These are phyloP conservation scores for Microplitis manilae DNA, from an alignment of 2,888 invertebrate genomes.

Conservation along the genomic window DNA sequence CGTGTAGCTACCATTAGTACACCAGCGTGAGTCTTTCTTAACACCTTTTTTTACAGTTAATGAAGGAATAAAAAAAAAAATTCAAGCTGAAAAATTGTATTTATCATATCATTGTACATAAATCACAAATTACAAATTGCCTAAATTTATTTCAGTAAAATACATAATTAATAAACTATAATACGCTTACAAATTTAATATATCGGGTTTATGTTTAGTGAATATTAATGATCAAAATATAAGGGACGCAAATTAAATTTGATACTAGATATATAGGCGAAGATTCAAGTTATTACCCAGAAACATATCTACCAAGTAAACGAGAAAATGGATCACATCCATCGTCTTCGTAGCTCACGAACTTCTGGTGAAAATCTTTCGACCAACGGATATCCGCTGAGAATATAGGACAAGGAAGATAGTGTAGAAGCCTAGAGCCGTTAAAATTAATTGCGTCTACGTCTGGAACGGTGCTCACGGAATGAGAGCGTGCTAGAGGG, in stretches of 20 bases:
- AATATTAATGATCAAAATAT: background rate
- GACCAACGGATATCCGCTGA: conserved; percentile 30
- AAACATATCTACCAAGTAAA: conserved; percentile 2
- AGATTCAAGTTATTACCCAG: background rate
- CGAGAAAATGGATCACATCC: conserved; percentile 7
- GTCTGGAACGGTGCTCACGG: conserved; percentile 44
- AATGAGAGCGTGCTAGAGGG: conserved; percentile 38
- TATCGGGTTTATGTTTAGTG: background rate
- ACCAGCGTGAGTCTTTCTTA: too few relatives aligned
- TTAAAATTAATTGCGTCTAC: conserved; percentile 53
- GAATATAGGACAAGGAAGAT: conserved; percentile 14
- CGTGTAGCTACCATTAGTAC: too few relatives aligned
- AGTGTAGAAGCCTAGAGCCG: conserved; percentile 39
- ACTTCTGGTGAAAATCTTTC: conserved; percentile 30
- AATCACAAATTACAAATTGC: too few relatives aligned
- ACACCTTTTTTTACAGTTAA: too few relatives aligned
- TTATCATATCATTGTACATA: too few relatives aligned
- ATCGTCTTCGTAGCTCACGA: conserved; percentile 12
- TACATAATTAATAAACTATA: too few relatives aligned
- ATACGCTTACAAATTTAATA: conserved; percentile 2
- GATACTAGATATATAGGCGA: background rate
- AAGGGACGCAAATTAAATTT: background rate
- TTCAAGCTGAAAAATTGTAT: too few relatives aligned
- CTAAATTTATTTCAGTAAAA: too few relatives aligned
- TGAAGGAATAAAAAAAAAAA: too few relatives aligned